Evolutionary conservation across 2,797 vertebrate genomes (phyloP).

Genomic region (Eupleurogrammus muticus): DNA sequence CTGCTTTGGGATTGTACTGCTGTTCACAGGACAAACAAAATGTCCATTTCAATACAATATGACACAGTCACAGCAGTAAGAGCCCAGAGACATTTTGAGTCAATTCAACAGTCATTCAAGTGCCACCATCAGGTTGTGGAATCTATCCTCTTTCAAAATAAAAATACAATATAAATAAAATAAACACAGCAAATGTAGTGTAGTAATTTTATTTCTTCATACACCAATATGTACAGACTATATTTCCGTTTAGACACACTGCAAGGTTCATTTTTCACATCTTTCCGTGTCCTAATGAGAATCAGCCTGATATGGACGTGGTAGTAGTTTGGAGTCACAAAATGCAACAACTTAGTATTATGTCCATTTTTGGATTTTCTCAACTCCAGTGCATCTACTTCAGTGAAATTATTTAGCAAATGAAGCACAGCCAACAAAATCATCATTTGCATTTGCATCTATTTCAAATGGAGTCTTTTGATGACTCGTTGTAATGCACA

Average conservation of each 20-base stretch:
- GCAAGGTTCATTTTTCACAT: not conserved
- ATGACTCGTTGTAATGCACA: not conserved
- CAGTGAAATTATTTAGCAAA: not conserved
- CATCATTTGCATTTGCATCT: not conserved
- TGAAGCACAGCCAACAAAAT: not conserved
- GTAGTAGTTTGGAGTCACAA: not conserved
- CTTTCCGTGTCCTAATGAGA: not conserved
- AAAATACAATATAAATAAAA: no score
- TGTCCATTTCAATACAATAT: conserved; percentile 20
- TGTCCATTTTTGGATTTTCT: not conserved
- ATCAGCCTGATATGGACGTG: not conserved
- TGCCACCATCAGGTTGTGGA: conserved; percentile 23
- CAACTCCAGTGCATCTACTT: not conserved
- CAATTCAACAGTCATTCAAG: conserved; percentile 30
- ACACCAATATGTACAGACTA: not conserved
- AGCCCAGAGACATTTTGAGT: conserved; percentile 45
- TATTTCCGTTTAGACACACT: not conserved
- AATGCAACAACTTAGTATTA: not conserved
- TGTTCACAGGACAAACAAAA: conserved; percentile 27
- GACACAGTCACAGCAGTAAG: conserved; percentile 24
- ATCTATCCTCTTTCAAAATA: not conserved
- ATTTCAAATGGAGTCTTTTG: not conserved
- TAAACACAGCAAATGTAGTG: not conserved
- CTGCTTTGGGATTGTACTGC: conserved; percentile 14
- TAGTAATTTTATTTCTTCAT: not conserved